A percentile compares a stretch with the other conserved stretches of the same genome.
phyloP scores from a whole-genome alignment of 2,888 invertebrate genomes.

The Pristionchus mayeri region DNA sequence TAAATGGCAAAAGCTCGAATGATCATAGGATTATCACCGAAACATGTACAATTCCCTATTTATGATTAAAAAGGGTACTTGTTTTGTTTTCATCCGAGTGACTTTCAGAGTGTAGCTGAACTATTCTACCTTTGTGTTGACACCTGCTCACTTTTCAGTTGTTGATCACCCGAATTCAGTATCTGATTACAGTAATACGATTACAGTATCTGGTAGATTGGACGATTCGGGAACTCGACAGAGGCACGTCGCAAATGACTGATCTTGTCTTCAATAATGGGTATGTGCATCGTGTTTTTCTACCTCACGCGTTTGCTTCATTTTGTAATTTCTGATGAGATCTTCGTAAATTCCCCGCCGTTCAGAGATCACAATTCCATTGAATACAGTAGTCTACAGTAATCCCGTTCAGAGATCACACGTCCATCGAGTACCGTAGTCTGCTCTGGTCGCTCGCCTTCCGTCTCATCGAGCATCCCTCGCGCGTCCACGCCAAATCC shows the following conservation, averaged over 20 bases:
- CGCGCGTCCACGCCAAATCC: background rate
- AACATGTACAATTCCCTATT: background rate
- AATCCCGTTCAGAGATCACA: slow-evolving; percentile 45
- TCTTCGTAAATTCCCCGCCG: background rate
- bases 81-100: no score
- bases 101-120: no score
- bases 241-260: background rate
- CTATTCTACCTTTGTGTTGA: background rate
- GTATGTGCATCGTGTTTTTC: slow-evolving; percentile 17
- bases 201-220: slow-evolving; percentile 44
- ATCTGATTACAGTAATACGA: background rate
- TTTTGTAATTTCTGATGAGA: background rate
- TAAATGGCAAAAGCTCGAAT: no score
- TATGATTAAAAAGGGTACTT: no score
- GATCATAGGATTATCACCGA: background rate
- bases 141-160: background rate
- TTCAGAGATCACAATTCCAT: slow-evolving; percentile 48
- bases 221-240: slow-evolving; percentile 47
- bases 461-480: slow-evolving; percentile 54
- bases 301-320: background rate
- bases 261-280: slow-evolving; percentile 48
- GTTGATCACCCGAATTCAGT: background rate
- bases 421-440: slow-evolving; percentile 38
- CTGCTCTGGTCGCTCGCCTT: slow-evolving; percentile 47
- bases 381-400: slow-evolving; percentile 11